These are phyloP conservation scores for Acipenser ruthenus DNA, from an alignment of 2,797 vertebrate genomes.

Conservation along the genomic window DNA sequence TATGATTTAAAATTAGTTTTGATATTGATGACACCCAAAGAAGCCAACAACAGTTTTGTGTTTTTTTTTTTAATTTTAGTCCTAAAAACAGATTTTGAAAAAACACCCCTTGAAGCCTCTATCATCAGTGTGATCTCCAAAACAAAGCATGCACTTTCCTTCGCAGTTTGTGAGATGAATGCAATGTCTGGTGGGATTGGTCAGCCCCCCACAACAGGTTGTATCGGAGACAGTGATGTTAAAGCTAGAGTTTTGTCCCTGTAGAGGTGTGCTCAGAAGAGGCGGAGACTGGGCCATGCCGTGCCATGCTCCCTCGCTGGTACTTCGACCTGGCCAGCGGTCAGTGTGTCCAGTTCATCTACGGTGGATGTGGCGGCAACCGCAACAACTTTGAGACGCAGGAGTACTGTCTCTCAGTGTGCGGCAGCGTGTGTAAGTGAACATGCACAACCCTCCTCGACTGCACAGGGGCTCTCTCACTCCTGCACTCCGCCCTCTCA, in stretches of 20 bases:
- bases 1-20: too few species aligned
- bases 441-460: slow-evolving; percentile 33
- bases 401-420: slow-evolving; percentile 96
- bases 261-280: slow-evolving; percentile 94
- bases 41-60: too few species aligned
- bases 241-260: not conserved
- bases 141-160: too few species aligned
- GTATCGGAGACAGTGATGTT: too few species aligned
- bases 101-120: too few species aligned
- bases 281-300: slow-evolving; percentile 89
- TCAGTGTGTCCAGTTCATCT: slow-evolving; percentile 92
- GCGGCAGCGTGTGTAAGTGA: slow-evolving; percentile 95
- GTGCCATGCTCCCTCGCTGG: slow-evolving; percentile 92
- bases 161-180: too few species aligned
- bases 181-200: too few species aligned
- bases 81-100: too few species aligned
- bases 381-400: slow-evolving; percentile 98
- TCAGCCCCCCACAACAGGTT: too few species aligned
- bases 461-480: slow-evolving; percentile 12
- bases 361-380: slow-evolving; percentile 96
- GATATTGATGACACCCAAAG: too few species aligned
- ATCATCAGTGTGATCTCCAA: too few species aligned
- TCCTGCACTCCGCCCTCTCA: slow-evolving; percentile 20
- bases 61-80: too few species aligned
- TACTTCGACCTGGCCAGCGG: slow-evolving; percentile 88